Conservation (phyloP, 2,797 vertebrate species). For the Glossophaga mutica region DNA sequence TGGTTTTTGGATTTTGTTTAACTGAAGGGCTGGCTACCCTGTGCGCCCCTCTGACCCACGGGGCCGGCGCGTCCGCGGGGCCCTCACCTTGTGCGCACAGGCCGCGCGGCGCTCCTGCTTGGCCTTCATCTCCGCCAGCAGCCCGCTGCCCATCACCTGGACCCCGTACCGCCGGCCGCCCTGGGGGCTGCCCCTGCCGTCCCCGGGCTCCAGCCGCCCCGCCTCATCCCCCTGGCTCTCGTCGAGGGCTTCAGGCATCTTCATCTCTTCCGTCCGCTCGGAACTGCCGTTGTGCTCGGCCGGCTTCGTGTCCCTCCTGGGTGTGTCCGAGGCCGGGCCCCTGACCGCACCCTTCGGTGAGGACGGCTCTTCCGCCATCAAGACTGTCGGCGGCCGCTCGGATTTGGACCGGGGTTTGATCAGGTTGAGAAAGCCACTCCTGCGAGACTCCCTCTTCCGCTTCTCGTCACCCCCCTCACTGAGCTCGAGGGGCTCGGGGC, state of each 20-base stretch:
- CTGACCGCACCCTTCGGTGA: slow-evolving; percentile 85
- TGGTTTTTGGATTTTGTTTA: background rate
- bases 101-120: slow-evolving; percentile 95
- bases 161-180: slow-evolving; percentile 90
- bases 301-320: slow-evolving; percentile 84
- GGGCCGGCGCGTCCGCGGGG: background rate
- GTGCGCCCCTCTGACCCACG: background rate
- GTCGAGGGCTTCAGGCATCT: slow-evolving; percentile 90
- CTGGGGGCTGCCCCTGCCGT: slow-evolving; percentile 92
- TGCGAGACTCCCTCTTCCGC: slow-evolving; percentile 94
- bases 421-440: slow-evolving; percentile 95
- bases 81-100: slow-evolving; percentile 88
- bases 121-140: slow-evolving; percentile 98
- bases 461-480: slow-evolving; percentile 85
- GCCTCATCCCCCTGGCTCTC: slow-evolving; percentile 84
- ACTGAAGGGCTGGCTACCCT: too few relatives aligned
- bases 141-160: slow-evolving; percentile 94
- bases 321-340: slow-evolving; percentile 83
- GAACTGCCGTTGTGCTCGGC: slow-evolving; percentile 85
- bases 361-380: slow-evolving; percentile 86
- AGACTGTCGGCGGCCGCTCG: slow-evolving; percentile 85
- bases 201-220: slow-evolving; percentile 73
- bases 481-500: slow-evolving; percentile 88
- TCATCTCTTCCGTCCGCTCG: slow-evolving; percentile 89
- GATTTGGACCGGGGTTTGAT: slow-evolving; percentile 93